Base-by-base conservation (phyloP, 2,113 vertebrate species). In the Mirza zaza region DNA sequence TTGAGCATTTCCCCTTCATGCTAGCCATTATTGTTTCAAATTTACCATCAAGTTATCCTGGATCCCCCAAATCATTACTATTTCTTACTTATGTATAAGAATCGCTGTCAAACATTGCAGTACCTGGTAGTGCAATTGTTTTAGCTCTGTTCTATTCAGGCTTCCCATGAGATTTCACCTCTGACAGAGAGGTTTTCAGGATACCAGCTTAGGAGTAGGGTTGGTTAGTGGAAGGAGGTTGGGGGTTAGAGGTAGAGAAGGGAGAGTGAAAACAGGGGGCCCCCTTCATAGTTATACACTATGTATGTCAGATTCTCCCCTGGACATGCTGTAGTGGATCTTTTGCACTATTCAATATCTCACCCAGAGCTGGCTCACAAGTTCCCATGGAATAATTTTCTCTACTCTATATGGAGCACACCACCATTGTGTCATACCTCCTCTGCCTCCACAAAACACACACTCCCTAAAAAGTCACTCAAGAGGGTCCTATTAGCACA, bases 331-430 rank as follows among this genome's bases (percentile, higher is more conserved):
- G 57, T 8, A 67, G 3, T 65, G 42, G 48, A 59, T 13, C 7
- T 59, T 63, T 27, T 77, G 45, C 10, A 11, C 11, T 34, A 87
- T 2, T 85, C 18, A 29, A 20, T 34, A 25, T 70, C 75, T 81
- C 67, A 36, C 17, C 0, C 0, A 14, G 0, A 7, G 55, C 15
- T 6, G 2, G 4, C 48, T 91, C 3, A 1, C 20, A 42, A 45
- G 9, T 77, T 71, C 57, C 80, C 52, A 65, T 32, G 48, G 81
- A 75, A 67, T 7, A 50, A 12, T 2, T 45, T 84, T 83, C 18
- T 83, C 14, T 13, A 82, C 15, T 12, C 36, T 29, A 7, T 6
- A 2, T 73, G 42, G 32, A 34, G 5, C 61, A 17, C 2, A 12
- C 29, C 39, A 21, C 3, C 65, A 7, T 23, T 52, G 18, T 8